Evolutionary conservation across 1,140 invertebrate species (phyloP).

Genomic region (Arctopsyche grandis): DNA sequence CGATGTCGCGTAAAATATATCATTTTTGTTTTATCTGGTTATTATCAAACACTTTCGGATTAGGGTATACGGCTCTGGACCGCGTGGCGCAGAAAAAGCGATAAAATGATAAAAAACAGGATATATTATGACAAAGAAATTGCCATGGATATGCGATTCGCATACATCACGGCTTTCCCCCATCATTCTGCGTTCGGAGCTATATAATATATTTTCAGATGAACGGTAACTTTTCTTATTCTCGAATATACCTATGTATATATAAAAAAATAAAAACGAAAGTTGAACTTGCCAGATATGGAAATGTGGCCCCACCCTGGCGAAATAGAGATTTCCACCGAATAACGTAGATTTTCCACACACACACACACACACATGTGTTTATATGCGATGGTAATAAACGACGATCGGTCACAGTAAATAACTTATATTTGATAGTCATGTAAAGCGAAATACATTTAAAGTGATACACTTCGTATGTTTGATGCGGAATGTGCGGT

Average conservation of each 20-base stretch:
- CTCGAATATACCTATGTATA: background rate
- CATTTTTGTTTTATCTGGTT: slow-evolving; percentile 41
- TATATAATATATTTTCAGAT: slow-evolving; percentile 33
- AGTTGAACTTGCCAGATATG: slow-evolving; percentile 41
- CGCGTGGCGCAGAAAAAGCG: slow-evolving; percentile 42
- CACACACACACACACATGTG: background rate
- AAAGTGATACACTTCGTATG: slow-evolving; percentile 50
- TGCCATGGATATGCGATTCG: slow-evolving; percentile 49
- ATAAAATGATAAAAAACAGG: slow-evolving; percentile 53
- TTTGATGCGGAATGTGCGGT: slow-evolving; percentile 43
- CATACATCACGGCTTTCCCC: slow-evolving; percentile 48
- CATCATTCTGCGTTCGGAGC: slow-evolving; percentile 35
- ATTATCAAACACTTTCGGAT: slow-evolving; percentile 45
- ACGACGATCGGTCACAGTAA: slow-evolving; percentile 24
- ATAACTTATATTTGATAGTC: slow-evolving; percentile 2
- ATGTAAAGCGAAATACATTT: slow-evolving; percentile 42
- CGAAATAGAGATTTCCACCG: slow-evolving; percentile 15
- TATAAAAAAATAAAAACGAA: slow-evolving; percentile 28
- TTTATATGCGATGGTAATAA: slow-evolving; percentile 13
- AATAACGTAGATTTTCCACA: slow-evolving; percentile 16
- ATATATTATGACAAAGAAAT: slow-evolving; percentile 53
- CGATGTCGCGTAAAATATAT: slow-evolving; percentile 41
- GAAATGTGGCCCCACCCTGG: slow-evolving; percentile 23
- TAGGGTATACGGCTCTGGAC: slow-evolving; percentile 7
- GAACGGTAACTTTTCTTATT: slow-evolving; percentile 41